These are phyloP conservation scores for Lycia hirtaria DNA, from an alignment of 2,888 invertebrate genomes.

Conservation along the genomic window DNA sequence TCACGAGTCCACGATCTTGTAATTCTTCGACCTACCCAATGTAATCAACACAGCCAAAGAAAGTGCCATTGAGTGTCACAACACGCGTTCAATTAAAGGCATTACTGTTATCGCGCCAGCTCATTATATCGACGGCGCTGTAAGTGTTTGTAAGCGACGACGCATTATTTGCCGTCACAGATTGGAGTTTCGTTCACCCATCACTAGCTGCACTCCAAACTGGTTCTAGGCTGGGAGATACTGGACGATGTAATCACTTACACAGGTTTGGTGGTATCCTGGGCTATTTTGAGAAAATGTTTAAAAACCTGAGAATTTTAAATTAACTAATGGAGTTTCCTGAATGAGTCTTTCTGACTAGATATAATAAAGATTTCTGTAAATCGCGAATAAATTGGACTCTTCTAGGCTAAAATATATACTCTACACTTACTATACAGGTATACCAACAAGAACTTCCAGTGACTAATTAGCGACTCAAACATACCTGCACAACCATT, in stretches of 20 bases:
- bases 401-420: no score
- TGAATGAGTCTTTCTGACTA: no score
- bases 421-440: no score
- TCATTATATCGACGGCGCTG: conserved; percentile 72
- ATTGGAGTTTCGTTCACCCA: conserved; percentile 60
- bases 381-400: no score
- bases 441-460: no score
- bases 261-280: no score
- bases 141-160: conserved; percentile 67
- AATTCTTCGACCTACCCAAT: not conserved
- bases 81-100: conserved; percentile 69
- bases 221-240: conserved; percentile 38
- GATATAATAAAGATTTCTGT: no score
- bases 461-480: no score
- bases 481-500: no score
- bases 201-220: conserved; percentile 57
- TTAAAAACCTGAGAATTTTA: no score
- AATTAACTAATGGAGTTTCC: no score
- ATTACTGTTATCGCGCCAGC: conserved; percentile 70
- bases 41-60: conserved; percentile 11
- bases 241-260: conserved; percentile 11
- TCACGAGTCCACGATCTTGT: conserved; percentile 12
- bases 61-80: conserved; percentile 33
- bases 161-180: conserved; percentile 77
- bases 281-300: no score